A percentile compares a stretch with the other conserved stretches of the same genome.
Evolutionary conservation across 2,797 vertebrate species (phyloP).

Genomic region (Enteromius anoplus): DNA sequence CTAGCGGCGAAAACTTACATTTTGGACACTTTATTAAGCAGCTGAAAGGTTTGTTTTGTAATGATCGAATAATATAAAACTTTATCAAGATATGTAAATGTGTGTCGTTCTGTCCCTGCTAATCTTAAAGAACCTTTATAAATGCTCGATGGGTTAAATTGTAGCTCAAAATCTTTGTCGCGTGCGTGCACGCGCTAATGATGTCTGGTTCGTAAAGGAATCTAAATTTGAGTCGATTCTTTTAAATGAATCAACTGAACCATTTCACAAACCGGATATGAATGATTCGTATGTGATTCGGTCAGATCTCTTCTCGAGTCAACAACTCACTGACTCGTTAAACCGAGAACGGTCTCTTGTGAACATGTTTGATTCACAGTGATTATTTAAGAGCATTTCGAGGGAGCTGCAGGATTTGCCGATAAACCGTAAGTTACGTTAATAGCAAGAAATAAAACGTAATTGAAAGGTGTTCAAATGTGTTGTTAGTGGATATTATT

Average conservation of each 20-base stretch:
- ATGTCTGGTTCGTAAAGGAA: neutral
- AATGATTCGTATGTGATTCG: neutral
- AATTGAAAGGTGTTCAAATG: neutral
- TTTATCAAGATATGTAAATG: neutral
- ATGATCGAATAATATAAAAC: neutral
- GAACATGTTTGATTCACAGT: neutral
- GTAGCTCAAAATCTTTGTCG: neutral
- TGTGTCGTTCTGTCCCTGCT: neutral
- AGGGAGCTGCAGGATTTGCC: neutral
- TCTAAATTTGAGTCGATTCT: neutral
- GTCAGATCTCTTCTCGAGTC: neutral
- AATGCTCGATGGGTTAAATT: neutral
- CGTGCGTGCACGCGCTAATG: neutral
- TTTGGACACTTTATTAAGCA: neutral
- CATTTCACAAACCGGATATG: neutral
- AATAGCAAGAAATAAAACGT: neutral
- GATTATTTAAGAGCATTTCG: neutral
- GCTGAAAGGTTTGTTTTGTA: neutral
- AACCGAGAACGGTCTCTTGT: neutral
- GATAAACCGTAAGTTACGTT: neutral
- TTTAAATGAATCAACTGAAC: neutral
- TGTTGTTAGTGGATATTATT: neutral
- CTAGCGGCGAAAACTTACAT: too few species aligned
- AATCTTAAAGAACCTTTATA: neutral
- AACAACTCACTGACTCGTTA: constrained; percentile 27